Evolutionary conservation across 2,888 invertebrate species (phyloP).

Genomic region (Steromphala cineraria): DNA sequence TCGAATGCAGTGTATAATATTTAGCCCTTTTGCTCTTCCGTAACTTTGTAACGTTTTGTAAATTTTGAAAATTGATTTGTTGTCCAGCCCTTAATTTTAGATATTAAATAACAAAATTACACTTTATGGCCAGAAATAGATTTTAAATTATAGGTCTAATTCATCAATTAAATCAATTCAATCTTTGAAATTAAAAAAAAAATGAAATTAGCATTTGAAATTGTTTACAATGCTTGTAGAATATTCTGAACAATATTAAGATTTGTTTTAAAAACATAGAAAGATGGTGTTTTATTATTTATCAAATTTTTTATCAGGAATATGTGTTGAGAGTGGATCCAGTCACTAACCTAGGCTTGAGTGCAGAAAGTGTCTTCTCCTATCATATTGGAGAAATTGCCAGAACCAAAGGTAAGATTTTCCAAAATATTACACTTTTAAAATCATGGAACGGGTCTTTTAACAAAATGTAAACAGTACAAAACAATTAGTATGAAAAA

Average conservation of each 20-base stretch:
- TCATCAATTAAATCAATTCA: too few species aligned
- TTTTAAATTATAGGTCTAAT: too few species aligned
- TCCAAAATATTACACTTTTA: neutral
- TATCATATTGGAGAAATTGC: conserved; percentile 91
- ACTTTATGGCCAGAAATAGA: too few species aligned
- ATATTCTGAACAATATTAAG: neutral
- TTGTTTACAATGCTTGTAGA: too few species aligned
- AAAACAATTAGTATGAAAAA: too few species aligned
- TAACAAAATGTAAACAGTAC: neutral
- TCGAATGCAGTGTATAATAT: neutral
- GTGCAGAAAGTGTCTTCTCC: conserved; percentile 91
- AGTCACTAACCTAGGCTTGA: conserved; percentile 88
- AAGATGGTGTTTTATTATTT: neutral
- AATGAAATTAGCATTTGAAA: too few species aligned
- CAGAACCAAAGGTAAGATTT: conserved; percentile 62
- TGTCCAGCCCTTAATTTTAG: too few species aligned
- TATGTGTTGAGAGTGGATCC: conserved; percentile 93
- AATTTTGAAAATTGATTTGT: neutral
- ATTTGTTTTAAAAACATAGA: neutral
- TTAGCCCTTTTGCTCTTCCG: neutral
- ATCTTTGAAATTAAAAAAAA: too few species aligned
- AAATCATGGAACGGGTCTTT: neutral
- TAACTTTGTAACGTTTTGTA: too few species aligned
- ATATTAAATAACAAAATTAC: too few species aligned
- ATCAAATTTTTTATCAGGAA: conserved; percentile 78